Evolutionary conservation across 2,888 invertebrate genomes (phyloP).

Genomic region (Dryobotodes eremita): DNA sequence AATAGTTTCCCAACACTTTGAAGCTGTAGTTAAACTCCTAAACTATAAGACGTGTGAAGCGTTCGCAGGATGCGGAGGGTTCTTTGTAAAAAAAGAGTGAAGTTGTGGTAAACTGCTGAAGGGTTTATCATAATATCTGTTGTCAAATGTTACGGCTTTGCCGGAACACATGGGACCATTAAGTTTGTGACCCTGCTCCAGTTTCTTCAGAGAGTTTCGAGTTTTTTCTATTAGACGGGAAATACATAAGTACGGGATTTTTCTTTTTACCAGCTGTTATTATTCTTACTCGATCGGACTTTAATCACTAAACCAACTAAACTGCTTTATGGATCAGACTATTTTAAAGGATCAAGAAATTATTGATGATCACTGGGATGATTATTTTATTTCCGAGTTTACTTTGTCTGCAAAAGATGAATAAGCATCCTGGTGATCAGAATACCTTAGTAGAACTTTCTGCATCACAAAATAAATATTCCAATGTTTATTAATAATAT

Average conservation of each 20-base stretch:
- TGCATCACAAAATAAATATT: neutral
- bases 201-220: slow-evolving; percentile 25
- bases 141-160: slow-evolving; percentile 37
- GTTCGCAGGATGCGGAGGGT: slow-evolving; percentile 21
- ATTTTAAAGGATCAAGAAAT: neutral
- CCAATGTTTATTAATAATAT: neutral
- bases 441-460: neutral
- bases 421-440: neutral
- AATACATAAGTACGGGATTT: neutral
- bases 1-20: slow-evolving; percentile 52
- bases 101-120: slow-evolving; percentile 20
- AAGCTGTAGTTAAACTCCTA: slow-evolving; percentile 39
- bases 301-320: neutral
- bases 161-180: slow-evolving; percentile 14
- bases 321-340: neutral
- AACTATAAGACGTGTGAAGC: slow-evolving; percentile 49
- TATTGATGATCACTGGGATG: neutral
- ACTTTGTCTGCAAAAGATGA: neutral
- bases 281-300: neutral
- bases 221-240: slow-evolving; percentile 37
- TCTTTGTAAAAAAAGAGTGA: slow-evolving; percentile 45
- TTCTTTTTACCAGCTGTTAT: neutral
- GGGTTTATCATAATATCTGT: slow-evolving; percentile 60
- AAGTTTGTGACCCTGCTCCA: slow-evolving; percentile 32
- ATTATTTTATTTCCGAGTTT: neutral